Evolutionary conservation across 2,797 vertebrate species (phyloP).

Genomic region (Knipowitschia caucasica): DNA sequence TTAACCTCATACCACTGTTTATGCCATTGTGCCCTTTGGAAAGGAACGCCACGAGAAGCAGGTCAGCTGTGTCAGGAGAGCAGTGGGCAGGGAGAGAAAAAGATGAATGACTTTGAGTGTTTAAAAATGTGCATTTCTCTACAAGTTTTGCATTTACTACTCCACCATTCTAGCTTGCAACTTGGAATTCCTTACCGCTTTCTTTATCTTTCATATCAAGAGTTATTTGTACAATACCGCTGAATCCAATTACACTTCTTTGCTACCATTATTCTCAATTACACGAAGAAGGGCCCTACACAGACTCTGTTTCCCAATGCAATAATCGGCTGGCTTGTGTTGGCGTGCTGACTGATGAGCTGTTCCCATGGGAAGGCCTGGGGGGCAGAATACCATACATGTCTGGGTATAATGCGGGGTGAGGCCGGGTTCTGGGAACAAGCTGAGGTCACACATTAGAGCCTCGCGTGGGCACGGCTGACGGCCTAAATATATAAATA

Average conservation of each 20-base stretch:
- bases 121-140: neutral
- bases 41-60: too few relatives aligned
- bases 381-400: constrained; percentile 7
- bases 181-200: neutral
- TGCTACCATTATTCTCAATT: neutral
- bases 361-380: constrained; percentile 9
- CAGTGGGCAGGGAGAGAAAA: too few relatives aligned
- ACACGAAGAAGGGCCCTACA: neutral
- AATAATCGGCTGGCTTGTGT: constrained; percentile 5
- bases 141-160: neutral
- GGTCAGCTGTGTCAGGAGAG: too few relatives aligned
- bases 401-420: constrained; percentile 8
- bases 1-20: too few relatives aligned
- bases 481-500: neutral
- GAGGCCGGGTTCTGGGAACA: constrained; percentile 8
- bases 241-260: neutral
- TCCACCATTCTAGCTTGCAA: neutral
- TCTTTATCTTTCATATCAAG: neutral
- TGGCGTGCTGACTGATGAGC: constrained; percentile 2
- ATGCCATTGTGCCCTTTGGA: too few relatives aligned
- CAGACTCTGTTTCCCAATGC: neutral
- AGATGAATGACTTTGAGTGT: neutral
- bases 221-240: neutral
- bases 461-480: neutral
- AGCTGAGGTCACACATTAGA: neutral